These are phyloP conservation scores for Abrostola triplasia DNA, from an alignment of 2,888 invertebrate genomes.

Conservation along the genomic window DNA sequence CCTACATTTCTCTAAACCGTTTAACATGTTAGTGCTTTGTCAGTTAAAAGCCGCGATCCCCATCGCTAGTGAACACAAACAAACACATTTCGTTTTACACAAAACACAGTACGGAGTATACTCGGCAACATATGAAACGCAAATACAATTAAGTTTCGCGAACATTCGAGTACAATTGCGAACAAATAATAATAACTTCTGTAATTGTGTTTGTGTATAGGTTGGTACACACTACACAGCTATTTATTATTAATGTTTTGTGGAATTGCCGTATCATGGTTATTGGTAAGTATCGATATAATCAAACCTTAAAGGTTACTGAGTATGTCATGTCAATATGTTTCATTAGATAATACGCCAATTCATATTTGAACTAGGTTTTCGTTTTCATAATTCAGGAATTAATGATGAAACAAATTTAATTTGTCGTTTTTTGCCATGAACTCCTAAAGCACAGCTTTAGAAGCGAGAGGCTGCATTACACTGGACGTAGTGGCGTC, in stretches of 20 bases:
- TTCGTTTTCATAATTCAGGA: no score
- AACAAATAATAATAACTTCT: slow-evolving; percentile 36
- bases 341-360: neutral
- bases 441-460: no score
- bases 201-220: slow-evolving; percentile 18
- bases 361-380: no score
- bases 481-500: no score
- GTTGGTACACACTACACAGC: slow-evolving; percentile 4
- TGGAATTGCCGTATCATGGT: slow-evolving; percentile 2
- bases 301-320: neutral
- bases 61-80: slow-evolving; percentile 13
- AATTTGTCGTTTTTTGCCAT: no score
- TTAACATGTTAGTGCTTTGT: neutral
- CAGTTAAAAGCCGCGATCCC: neutral
- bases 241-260: slow-evolving; percentile 17
- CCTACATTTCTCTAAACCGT: no score
- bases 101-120: slow-evolving; percentile 1
- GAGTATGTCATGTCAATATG: neutral
- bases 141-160: slow-evolving; percentile 41
- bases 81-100: slow-evolving; percentile 2
- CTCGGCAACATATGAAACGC: slow-evolving; percentile 22
- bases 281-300: neutral
- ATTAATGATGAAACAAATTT: no score
- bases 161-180: slow-evolving; percentile 26
- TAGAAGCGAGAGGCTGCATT: no score